phyloP scores from a whole-genome alignment of 2,113 vertebrate genomes.

The Takifugu bimaculatus region DNA sequence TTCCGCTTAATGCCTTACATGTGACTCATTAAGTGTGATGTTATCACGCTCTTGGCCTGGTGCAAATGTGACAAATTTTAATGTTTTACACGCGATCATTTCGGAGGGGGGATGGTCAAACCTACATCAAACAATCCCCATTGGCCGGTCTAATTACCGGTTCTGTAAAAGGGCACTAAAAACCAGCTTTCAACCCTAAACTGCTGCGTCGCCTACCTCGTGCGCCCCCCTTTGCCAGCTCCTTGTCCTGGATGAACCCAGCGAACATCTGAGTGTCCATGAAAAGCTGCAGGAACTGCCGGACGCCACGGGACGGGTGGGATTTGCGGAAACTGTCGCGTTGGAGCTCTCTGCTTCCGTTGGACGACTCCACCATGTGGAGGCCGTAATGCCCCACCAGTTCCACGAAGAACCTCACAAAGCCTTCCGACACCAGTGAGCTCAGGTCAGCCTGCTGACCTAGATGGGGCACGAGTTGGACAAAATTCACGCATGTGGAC shows the following conservation, averaged over 20 bases:
- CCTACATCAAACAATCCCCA: no score
- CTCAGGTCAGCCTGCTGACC: slow-evolving; percentile 68
- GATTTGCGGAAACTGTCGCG: slow-evolving; percentile 89
- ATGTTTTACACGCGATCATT: background rate
- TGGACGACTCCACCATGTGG: slow-evolving; percentile 81
- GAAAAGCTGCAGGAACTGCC: slow-evolving; percentile 92
- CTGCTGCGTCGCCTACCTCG: slow-evolving; percentile 73
- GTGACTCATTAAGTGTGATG: slow-evolving; percentile 12
- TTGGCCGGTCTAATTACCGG: no score
- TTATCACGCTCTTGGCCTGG: background rate
- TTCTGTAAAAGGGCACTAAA: no score
- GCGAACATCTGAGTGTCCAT: slow-evolving; percentile 99
- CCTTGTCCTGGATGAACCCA: slow-evolving; percentile 94
- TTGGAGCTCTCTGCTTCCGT: slow-evolving; percentile 81
- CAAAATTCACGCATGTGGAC: no score
- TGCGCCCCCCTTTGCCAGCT: slow-evolving; percentile 83
- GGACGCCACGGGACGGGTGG: slow-evolving; percentile 84
- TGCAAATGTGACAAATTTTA: slow-evolving; percentile 1
- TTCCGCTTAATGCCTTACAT: background rate
- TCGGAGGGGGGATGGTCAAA: no score
- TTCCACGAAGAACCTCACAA: slow-evolving; percentile 94
- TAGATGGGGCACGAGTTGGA: slow-evolving; percentile 11
- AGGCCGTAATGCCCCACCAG: slow-evolving; percentile 91
- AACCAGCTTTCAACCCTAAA: no score
- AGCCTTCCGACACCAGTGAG: slow-evolving; percentile 88